Conservation (phyloP, 2,113 vertebrate genomes). For the Hyperopisus bebe region DNA sequence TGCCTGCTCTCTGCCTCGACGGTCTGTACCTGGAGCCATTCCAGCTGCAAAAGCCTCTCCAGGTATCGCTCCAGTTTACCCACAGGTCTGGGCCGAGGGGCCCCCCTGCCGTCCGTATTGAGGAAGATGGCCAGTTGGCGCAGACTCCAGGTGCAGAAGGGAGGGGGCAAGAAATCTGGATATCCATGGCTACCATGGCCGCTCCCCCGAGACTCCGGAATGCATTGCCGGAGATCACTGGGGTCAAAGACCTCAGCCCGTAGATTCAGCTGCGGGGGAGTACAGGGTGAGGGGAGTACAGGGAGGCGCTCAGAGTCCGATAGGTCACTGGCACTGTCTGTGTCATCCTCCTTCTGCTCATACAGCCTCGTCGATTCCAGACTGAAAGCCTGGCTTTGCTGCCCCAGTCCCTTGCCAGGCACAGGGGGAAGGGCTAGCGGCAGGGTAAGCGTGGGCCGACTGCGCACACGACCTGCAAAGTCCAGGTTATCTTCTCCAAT, state of each 20-base stretch:
- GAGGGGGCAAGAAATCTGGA: constrained; percentile 83
- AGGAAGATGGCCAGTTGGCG: constrained; percentile 69
- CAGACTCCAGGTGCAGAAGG: constrained; percentile 85
- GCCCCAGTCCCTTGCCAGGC: constrained; percentile 40
- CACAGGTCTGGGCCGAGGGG: constrained; percentile 58
- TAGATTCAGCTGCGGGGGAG: constrained; percentile 83
- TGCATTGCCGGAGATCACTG: constrained; percentile 55
- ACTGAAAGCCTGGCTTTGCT: constrained; percentile 39
- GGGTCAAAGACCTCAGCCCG: constrained; percentile 80
- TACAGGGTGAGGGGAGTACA: constrained; percentile 74
- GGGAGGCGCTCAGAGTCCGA: constrained; percentile 87
- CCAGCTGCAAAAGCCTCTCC: constrained; percentile 76
- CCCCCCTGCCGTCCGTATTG: constrained; percentile 61
- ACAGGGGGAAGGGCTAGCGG: constrained; percentile 57
- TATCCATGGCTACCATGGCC: constrained; percentile 58
- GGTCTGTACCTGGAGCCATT: constrained; percentile 86
- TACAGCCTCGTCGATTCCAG: constrained; percentile 45
- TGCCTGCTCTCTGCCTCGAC: constrained; percentile 68
- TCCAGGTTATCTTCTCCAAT: constrained; percentile 39
- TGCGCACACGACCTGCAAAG: constrained; percentile 53
- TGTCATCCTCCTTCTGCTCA: constrained; percentile 68
- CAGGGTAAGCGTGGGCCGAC: constrained; percentile 56
- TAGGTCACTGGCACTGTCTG: constrained; percentile 86
- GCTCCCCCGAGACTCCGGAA: constrained; percentile 48
- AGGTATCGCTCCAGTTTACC: constrained; percentile 75